A percentile compares a stretch with the other conserved stretches of the same genome.
Conservation (phyloP, 64 coral and sea anemone species). For the Dendrophyllia cribrosa region DNA sequence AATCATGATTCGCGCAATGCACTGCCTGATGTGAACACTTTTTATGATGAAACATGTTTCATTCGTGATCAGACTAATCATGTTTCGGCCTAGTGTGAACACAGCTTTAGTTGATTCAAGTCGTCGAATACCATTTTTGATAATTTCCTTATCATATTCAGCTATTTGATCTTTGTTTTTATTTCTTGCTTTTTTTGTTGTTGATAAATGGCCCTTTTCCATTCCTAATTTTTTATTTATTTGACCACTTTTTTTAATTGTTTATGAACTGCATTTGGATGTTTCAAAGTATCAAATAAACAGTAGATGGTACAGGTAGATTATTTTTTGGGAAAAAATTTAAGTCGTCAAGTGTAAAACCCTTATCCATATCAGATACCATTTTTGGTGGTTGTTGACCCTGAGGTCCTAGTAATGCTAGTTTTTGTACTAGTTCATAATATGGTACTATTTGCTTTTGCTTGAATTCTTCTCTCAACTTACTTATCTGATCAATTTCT, state of each 20-base stretch:
- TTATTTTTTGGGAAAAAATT: neutral
- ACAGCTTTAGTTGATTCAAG: constrained; percentile 9
- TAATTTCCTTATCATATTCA: no score
- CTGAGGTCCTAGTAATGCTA: neutral
- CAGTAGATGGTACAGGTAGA: neutral
- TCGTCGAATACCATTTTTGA: constrained; percentile 23
- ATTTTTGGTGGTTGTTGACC: neutral
- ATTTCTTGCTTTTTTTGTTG: neutral
- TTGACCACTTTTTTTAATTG: neutral
- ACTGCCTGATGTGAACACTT: no score
- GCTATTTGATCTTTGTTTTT: constrained; percentile 34
- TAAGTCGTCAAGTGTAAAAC: neutral
- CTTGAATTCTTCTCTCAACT: constrained; percentile 6
- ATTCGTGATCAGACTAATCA: no score
- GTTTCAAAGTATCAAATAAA: neutral
- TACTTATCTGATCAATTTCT: no score
- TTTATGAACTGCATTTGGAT: neutral
- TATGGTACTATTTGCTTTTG: neutral
- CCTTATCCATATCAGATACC: neutral
- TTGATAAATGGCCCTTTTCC: constrained; percentile 15
- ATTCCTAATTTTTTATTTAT: neutral
- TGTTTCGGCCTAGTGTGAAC: no score
- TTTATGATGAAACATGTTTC: no score
- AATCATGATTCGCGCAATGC: no score
- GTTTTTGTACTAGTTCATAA: neutral